Evolutionary conservation across 2,888 invertebrate species (phyloP).

Genomic region (Epistrophe eligans): DNA sequence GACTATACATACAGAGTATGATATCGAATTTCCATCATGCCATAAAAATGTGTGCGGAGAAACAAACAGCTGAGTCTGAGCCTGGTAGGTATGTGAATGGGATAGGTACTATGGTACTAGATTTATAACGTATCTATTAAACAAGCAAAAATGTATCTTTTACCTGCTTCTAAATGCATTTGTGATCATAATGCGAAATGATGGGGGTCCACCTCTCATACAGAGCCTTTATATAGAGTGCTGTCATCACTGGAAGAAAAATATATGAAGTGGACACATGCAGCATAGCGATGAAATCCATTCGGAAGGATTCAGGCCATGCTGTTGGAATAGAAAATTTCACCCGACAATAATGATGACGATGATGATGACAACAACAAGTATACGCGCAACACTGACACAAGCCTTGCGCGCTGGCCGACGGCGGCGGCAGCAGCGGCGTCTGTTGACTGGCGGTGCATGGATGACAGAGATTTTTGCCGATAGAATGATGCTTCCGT

Average conservation of each 20-base stretch:
- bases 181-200: constrained; percentile 72
- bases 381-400: constrained; percentile 15
- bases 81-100: not conserved
- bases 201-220: constrained; percentile 75
- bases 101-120: not conserved
- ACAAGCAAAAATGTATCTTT: constrained; percentile 52
- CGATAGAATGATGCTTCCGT: constrained; percentile 72
- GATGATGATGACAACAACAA: constrained; percentile 39
- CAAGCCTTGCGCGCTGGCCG: not conserved
- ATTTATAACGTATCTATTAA: constrained; percentile 4
- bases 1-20: constrained; percentile 20
- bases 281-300: constrained; percentile 72
- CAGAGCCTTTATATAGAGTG: constrained; percentile 48
- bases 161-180: constrained; percentile 71
- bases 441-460: constrained; percentile 1
- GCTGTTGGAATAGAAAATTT: constrained; percentile 68
- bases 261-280: constrained; percentile 74
- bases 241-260: constrained; percentile 69
- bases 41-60: constrained; percentile 43
- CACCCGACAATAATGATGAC: constrained; percentile 28
- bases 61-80: constrained; percentile 46
- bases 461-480: constrained; percentile 54
- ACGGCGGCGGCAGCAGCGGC: no score
- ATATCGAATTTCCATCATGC: constrained; percentile 71
- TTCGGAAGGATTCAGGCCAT: constrained; percentile 76